Percentiles rank a stretch among this genome's conserved stretches.
Evolutionary conservation across 2,888 invertebrate species (phyloP).

Genomic region (Lordiphosa andalusiaca): DNA sequence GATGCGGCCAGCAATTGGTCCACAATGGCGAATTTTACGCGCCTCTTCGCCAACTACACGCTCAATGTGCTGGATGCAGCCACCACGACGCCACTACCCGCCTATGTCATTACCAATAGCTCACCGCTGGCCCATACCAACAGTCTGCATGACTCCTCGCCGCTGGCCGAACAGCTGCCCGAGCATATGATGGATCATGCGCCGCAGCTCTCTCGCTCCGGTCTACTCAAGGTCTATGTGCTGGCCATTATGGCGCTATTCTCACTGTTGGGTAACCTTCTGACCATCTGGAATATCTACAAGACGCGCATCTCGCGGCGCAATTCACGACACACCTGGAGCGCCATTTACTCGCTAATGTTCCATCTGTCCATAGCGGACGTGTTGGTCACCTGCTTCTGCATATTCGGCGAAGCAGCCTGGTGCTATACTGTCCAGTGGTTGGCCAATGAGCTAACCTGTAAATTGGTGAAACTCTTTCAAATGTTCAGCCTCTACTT

Average conservation of each 20-base stretch:
- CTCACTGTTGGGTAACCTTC: constrained; percentile 87
- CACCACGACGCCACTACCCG: constrained; percentile 14
- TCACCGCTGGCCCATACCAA: constrained; percentile 46
- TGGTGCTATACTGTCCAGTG: constrained; percentile 91
- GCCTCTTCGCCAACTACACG: constrained; percentile 57
- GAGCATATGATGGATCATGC: constrained; percentile 83
- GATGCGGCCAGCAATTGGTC: constrained; percentile 48
- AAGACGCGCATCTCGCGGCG: constrained; percentile 83
- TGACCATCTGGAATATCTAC: constrained; percentile 88
- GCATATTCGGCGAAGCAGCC: constrained; percentile 89
- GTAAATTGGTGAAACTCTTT: constrained; percentile 89
- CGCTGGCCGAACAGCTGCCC: constrained; percentile 56
- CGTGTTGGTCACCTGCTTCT: constrained; percentile 89
- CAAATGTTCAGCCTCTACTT: constrained; percentile 91
- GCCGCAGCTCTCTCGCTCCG: constrained; percentile 84
- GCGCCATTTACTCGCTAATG: constrained; percentile 88
- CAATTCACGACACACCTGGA: constrained; percentile 84
- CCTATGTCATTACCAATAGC: constrained; percentile 46
- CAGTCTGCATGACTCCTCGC: constrained; percentile 39
- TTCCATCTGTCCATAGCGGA: constrained; percentile 92
- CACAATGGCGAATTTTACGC: constrained; percentile 42
- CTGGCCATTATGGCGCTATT: constrained; percentile 86
- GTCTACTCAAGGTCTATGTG: constrained; percentile 85
- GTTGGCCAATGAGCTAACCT: constrained; percentile 88
- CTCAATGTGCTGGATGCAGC: constrained; percentile 52